Evolutionary conservation across 2,888 invertebrate genomes (phyloP), one percentile per base, ranked within the genome.

Genomic region (Hipparchia semele): DNA sequence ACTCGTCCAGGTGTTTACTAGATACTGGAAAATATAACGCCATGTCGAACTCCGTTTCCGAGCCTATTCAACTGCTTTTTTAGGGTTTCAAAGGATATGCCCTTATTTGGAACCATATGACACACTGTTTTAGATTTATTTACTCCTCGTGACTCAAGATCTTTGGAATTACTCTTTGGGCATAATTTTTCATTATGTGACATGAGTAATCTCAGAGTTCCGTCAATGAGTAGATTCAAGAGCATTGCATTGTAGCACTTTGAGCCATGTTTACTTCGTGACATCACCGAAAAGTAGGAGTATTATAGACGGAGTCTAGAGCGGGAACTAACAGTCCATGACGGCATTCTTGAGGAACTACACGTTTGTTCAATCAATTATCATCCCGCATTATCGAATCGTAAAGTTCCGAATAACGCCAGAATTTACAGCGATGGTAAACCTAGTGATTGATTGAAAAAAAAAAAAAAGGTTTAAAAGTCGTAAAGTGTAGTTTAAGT

Each of bases 321-420:
- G 79, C 79, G 79, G 81, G 82, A 84, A 74, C 81, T 82, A 84
- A 79, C 90, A 91, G 92, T 92, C 79, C 77, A 86, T 85, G 81
- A 82, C 86, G 83, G 87, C 79, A 83, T 81, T 79, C 82, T 84
- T 83, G 82, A 84, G 86, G 84, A 84, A 84, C 82, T 81, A 83
- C 87, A 90, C 93, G 92, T 87, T 86, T 87, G 84, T 80, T 77
- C 77, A 78, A 80, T 78, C 79, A 87, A 89, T 91, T 91, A 90
- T 83, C 87, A 80, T 74, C 77, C 80, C 76, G 76, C 80, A 82
- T 83, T 80, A 78, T 72, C 76, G 77, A 82, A 69, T 70, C 75
- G 77, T 80, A 75, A 49, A 72, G 73, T 56, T 67, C 13, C 51
- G 51, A 70, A 46, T 46, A 70, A 60, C 8, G 3, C 54, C 9